phyloP scores from a whole-genome alignment of 2,888 invertebrate genomes.

The Drosophila demipolita region DNA sequence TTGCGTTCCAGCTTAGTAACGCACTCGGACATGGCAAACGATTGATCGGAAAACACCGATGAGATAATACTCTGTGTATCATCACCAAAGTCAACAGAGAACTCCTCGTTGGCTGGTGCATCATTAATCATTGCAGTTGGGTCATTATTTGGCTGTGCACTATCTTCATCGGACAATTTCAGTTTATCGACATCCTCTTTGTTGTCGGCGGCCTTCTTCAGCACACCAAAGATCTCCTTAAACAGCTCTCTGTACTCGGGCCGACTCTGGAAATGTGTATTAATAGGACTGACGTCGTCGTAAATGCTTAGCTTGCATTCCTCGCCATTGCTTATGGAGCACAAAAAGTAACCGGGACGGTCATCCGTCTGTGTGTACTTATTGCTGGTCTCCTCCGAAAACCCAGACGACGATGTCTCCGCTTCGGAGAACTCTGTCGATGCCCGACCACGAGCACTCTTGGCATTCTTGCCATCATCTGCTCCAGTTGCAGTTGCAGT shows the following conservation, averaged over 20 bases:
- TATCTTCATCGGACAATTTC: slow-evolving; percentile 89
- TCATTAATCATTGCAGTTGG: slow-evolving; percentile 87
- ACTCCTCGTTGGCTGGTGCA: slow-evolving; percentile 89
- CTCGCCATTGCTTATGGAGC: slow-evolving; percentile 94
- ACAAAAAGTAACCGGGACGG: slow-evolving; percentile 92
- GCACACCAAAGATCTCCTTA: slow-evolving; percentile 92
- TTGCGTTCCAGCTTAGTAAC: slow-evolving; percentile 87
- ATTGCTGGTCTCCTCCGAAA: slow-evolving; percentile 93
- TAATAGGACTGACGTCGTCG: slow-evolving; percentile 92
- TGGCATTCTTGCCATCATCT: slow-evolving; percentile 46
- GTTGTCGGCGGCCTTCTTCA: slow-evolving; percentile 93
- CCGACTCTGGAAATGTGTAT: slow-evolving; percentile 92
- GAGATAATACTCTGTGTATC: slow-evolving; percentile 92
- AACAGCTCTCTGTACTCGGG: slow-evolving; percentile 93
- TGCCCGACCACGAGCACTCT: slow-evolving; percentile 87
- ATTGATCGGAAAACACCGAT: slow-evolving; percentile 90
- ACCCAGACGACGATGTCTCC: slow-evolving; percentile 93
- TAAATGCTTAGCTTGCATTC: slow-evolving; percentile 95
- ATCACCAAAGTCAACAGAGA: slow-evolving; percentile 86
- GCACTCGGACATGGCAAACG: slow-evolving; percentile 89
- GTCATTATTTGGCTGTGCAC: slow-evolving; percentile 70
- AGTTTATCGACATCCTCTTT: slow-evolving; percentile 92
- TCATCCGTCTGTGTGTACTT: slow-evolving; percentile 93
- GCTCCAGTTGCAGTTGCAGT: slow-evolving; percentile 18
- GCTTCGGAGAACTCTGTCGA: slow-evolving; percentile 94